A percentile compares a stretch with the other conserved stretches of the same genome.
Conservation (phyloP, 1,140 invertebrate genomes). For the Ceratoteleas bidentatus region DNA sequence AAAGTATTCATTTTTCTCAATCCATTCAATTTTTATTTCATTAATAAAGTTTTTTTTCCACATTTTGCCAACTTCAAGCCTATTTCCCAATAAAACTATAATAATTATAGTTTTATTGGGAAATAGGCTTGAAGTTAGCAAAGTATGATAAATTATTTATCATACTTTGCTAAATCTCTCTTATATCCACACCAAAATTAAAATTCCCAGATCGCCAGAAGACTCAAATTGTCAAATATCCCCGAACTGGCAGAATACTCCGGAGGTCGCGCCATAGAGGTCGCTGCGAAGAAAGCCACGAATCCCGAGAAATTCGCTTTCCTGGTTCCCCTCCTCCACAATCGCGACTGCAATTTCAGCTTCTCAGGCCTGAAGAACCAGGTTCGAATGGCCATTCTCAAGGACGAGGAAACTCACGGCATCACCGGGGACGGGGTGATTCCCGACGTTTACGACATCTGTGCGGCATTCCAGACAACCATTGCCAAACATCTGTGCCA, state of each 20-base stretch:
- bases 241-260: constrained; percentile 86
- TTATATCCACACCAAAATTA: not conserved
- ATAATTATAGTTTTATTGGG: no score
- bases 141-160: no score
- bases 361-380: constrained; percentile 88
- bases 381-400: constrained; percentile 81
- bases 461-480: constrained; percentile 90
- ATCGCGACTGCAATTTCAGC: constrained; percentile 92
- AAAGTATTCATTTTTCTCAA: constrained; percentile 83
- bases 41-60: no score
- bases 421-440: constrained; percentile 86
- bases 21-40: not conserved
- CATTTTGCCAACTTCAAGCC: no score
- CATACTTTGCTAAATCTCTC: no score
- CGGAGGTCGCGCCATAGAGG: constrained; percentile 93
- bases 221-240: constrained; percentile 91
- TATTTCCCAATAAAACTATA: no score
- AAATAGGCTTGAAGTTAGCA: no score
- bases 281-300: constrained; percentile 86
- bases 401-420: constrained; percentile 84
- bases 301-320: constrained; percentile 87
- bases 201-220: constrained; percentile 86
- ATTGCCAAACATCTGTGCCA: constrained; percentile 90
- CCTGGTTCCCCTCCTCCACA: constrained; percentile 82
- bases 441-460: constrained; percentile 90